These are phyloP conservation scores for Morone chrysops DNA, from an alignment of 2,113 vertebrate species.

Conservation along the genomic window DNA sequence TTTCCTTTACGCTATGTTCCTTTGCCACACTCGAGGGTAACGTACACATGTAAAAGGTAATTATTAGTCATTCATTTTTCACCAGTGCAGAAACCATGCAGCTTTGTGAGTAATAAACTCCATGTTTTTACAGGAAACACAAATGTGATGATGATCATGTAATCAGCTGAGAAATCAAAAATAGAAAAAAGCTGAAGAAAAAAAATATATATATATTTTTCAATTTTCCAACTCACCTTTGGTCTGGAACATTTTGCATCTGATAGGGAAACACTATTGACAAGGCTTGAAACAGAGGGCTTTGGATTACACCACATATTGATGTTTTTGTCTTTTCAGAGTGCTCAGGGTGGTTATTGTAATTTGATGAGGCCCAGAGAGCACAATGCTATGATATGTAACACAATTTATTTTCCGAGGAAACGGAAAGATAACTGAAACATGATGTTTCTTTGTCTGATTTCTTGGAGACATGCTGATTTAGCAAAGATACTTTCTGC, in stretches of 20 bases:
- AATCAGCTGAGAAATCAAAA: slow-evolving; percentile 9
- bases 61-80: slow-evolving; percentile 71
- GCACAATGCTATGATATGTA: slow-evolving; percentile 49
- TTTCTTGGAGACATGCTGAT: slow-evolving; percentile 62
- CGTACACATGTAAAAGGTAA: slow-evolving; percentile 42
- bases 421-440: slow-evolving; percentile 63
- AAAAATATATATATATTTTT: slow-evolving; percentile 34
- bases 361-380: slow-evolving; percentile 72
- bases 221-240: slow-evolving; percentile 66
- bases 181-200: neutral
- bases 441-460: slow-evolving; percentile 62
- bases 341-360: slow-evolving; percentile 64
- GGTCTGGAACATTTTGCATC: slow-evolving; percentile 70
- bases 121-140: neutral
- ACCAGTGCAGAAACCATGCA: slow-evolving; percentile 50
- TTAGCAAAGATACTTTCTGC: slow-evolving; percentile 30
- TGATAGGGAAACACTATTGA: slow-evolving; percentile 77
- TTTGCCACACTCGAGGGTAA: slow-evolving; percentile 57
- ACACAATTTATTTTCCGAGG: slow-evolving; percentile 55
- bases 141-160: slow-evolving; percentile 12
- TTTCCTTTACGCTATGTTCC: slow-evolving; percentile 57
- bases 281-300: slow-evolving; percentile 65
- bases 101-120: slow-evolving; percentile 37
- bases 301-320: slow-evolving; percentile 79
- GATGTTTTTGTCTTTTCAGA: slow-evolving; percentile 75